Evolutionary conservation across 2,797 vertebrate species (phyloP).

Genomic region (Pagetopsis macropterus): DNA sequence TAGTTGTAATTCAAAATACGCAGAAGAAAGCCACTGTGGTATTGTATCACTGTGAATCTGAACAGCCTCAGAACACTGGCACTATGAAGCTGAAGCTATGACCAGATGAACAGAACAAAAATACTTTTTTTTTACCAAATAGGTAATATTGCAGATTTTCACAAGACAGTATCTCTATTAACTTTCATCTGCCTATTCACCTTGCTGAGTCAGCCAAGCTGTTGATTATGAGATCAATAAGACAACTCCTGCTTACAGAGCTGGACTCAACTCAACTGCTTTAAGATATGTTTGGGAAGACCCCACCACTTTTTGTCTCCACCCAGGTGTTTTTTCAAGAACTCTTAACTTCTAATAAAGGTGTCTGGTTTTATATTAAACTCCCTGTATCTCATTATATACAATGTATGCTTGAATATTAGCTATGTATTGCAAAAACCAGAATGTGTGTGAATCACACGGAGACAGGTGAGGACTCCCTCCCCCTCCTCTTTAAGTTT

Average conservation of each 20-base stretch:
- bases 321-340: conserved; percentile 9
- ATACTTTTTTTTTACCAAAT: not conserved
- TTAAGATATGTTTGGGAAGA: not conserved
- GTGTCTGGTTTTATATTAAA: conserved; percentile 11
- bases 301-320: conserved; percentile 2
- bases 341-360: conserved; percentile 34
- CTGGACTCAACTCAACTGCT: not conserved
- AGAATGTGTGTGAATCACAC: conserved; percentile 13
- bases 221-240: not conserved
- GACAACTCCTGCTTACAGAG: conserved; percentile 1
- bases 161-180: not conserved
- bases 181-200: not conserved
- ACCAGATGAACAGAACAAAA: not conserved
- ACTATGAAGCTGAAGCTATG: not conserved
- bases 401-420: conserved; percentile 16
- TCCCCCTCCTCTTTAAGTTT: conserved; percentile 24
- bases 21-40: not conserved
- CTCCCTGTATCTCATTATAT: conserved; percentile 19
- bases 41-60: not conserved
- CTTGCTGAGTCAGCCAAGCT: too few species aligned
- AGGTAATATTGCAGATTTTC: not conserved
- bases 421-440: conserved; percentile 25
- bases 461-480: conserved; percentile 2
- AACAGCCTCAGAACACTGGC: not conserved
- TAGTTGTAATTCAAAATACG: not conserved